These are phyloP conservation scores for Phrixothrix hirtus DNA, from an alignment of 2,888 invertebrate species.

Conservation along the genomic window DNA sequence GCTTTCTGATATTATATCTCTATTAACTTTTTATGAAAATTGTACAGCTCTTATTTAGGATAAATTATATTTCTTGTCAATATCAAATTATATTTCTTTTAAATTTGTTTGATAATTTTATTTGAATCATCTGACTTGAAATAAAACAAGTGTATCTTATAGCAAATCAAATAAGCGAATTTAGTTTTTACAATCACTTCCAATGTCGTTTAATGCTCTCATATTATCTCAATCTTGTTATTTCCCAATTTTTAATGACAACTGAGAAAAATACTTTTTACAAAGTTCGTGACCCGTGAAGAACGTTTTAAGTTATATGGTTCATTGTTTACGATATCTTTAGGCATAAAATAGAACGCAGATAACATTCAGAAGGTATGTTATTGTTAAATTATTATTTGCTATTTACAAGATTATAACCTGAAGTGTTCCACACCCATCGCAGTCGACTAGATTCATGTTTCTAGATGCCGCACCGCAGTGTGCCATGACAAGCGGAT, in stretches of 20 bases:
- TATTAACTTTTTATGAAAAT: no score
- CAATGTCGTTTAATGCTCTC: neutral
- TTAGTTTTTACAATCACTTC: neutral
- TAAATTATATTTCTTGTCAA: no score
- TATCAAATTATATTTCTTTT: no score
- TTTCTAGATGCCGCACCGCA: slow-evolving; percentile 8
- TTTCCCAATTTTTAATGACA: neutral
- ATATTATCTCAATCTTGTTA: neutral
- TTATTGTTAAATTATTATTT: slow-evolving; percentile 8
- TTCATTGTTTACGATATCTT: slow-evolving; percentile 6
- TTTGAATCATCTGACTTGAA: no score
- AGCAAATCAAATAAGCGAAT: neutral
- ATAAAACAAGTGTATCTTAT: no score
- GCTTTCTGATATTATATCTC: no score
- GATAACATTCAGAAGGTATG: slow-evolving; percentile 6
- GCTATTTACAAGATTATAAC: slow-evolving; percentile 10
- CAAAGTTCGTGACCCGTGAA: slow-evolving; percentile 2
- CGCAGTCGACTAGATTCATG: slow-evolving; percentile 4
- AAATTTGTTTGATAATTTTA: no score
- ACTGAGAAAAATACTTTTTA: neutral
- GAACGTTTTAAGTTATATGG: slow-evolving; percentile 3
- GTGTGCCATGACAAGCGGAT: slow-evolving; percentile 24
- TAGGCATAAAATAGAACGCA: slow-evolving; percentile 11
- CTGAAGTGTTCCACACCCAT: slow-evolving; percentile 17
- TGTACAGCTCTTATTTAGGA: no score